Base-by-base conservation (phyloP, 2,888 invertebrate genomes). In the Clunio marinus region DNA sequence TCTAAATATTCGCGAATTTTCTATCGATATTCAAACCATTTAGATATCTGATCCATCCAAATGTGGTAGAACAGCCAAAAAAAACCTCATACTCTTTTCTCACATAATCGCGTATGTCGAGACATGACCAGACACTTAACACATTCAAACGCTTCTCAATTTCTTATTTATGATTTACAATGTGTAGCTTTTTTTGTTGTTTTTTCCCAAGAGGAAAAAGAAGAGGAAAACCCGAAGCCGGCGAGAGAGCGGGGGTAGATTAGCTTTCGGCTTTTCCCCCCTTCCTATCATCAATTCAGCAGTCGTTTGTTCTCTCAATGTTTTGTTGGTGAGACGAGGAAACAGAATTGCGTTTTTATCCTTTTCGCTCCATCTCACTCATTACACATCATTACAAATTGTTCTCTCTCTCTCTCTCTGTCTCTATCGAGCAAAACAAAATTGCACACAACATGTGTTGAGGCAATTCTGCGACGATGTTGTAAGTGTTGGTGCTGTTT, bases 101-200 rank as follows among this genome's bases (percentile, higher is more conserved):
- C 35, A 13, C 20, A 15, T 15, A 41, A 59, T 59, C 35, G 13
- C 17, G n/a, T 17, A 22, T 57, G 66, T 66, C 22, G 15, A 45
- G 63, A 66, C 66, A 66, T 55, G 66, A 51, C 66, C 66, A 66
- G 66, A 66, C 66, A 66, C 55, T 46, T 35, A 45, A 66, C 27
- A 66, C 66, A 66, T 2, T 55, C 55, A 65, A 65, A 46, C 51
- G 51, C 17, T 22, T 7, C 51, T 51, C 51, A 51, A 22, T 41
- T 15, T 41, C 41, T 41, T 41, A n/a, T 41, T 51, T n/a, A 51
- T 51, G 51, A 45, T 45, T 45, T 45, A 45, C 45, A 51, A n/a
- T 22, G 51, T 22, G 22, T 51, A 41, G 37, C 17, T 25, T 8
- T 25, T 28, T 32, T 8, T 13, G 1, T n/a, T 25, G 7, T 20